Evolutionary conservation across 2,113 vertebrate genomes (phyloP).

Genomic region (Corythaixoides concolor): DNA sequence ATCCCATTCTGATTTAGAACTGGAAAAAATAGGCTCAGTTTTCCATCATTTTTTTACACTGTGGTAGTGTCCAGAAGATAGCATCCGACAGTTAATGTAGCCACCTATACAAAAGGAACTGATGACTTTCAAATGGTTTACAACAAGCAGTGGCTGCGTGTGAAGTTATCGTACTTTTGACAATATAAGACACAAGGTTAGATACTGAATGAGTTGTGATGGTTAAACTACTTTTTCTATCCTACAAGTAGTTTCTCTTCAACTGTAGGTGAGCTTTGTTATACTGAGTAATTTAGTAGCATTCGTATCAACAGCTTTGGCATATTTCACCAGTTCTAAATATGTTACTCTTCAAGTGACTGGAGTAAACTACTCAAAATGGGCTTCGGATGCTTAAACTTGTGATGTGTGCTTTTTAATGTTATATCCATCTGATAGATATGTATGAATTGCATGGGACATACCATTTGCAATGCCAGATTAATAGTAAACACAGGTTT

Average conservation of each 20-base stretch:
- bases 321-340: neutral
- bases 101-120: neutral
- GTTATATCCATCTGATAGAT: neutral
- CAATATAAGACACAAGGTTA: neutral
- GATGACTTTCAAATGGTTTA: neutral
- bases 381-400: neutral
- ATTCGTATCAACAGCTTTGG: neutral
- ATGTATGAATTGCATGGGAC: neutral
- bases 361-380: neutral
- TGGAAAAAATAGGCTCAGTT: neutral
- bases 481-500: rapidly evolving
- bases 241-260: neutral
- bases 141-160: neutral
- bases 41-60: neutral
- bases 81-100: neutral
- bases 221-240: neutral
- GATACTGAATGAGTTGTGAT: neutral
- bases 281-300: neutral
- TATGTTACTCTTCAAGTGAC: neutral
- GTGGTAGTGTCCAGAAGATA: neutral
- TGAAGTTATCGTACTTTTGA: neutral
- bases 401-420: neutral
- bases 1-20: neutral
- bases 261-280: neutral
- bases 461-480: neutral